Evolutionary conservation across 2,113 vertebrate species (phyloP), one percentile per base, ranked within the genome.

Genomic region (Trichomycterus rosablanca): DNA sequence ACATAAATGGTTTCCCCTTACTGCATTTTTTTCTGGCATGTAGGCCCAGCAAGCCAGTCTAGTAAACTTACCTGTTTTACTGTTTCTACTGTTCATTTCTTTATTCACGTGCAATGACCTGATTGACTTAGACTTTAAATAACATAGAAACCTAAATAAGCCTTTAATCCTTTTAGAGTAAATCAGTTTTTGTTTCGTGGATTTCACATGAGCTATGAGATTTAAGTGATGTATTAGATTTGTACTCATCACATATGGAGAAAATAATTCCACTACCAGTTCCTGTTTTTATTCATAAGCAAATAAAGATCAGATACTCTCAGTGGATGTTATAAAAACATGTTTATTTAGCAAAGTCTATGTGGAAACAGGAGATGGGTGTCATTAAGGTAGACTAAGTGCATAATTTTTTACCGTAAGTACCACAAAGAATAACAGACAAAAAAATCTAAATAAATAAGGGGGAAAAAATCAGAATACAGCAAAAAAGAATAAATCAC

Each of bases 281-380:
- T 26, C 16, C 45, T 12, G 20, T 12, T 34, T 53, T 12, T 10
- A 44, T 58, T 53, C 10, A 19, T 48, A 11, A 50, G 55, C 23
- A 64, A 55, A 61, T 4, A 42, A n/a, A 71, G 22, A 69, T 42
- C 22, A 56, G 26, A 40, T 49, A 22, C 26, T 39, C 28, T 12
- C 32, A 19, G 9, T 28, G 24, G 37, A 11, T 54, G 40, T 57
- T 71, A 52, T 76, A 77, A 72, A 78, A 75, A 76, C 66, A 58
- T 49, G 49, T 76, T 78, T 78, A 80, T 78, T 78, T 48, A 52
- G 54, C 71, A 58, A 68, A 71, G 35, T 66, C 18, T 57, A 70
- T 44, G 66, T 28, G 43, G 58, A 12, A 16, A 66, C 54, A 65
- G 37, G 52, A 66, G n/a, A 32, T 65, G 54, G 16, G 44, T 66